phyloP scores from a whole-genome alignment of 2,113 vertebrate species.

The Pangasianodon hypophthalmus region DNA sequence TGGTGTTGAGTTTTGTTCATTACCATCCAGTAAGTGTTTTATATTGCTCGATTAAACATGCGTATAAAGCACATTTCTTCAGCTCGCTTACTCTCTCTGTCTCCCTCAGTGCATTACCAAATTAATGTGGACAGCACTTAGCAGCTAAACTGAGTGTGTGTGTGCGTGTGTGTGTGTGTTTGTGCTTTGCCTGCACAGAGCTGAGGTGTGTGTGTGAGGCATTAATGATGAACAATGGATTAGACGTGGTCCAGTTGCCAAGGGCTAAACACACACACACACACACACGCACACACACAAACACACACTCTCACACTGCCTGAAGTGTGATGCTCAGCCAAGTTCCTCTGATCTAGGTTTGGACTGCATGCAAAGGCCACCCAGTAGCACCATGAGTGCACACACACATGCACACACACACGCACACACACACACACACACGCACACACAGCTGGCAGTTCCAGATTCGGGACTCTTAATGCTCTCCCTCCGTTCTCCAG shows the following conservation, averaged over 20 bases:
- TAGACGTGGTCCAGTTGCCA: conserved; percentile 9
- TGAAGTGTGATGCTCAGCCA: background rate
- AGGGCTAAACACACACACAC: conserved; percentile 10
- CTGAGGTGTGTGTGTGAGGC: background rate
- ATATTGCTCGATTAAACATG: background rate
- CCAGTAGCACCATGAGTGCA: background rate
- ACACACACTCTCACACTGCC: background rate
- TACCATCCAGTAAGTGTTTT: background rate
- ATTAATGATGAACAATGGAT: conserved; percentile 22
- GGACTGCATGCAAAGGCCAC: background rate
- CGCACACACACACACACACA: conserved; percentile 16
- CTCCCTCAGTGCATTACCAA: conserved; percentile 1
- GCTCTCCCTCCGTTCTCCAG: conserved; percentile 30
- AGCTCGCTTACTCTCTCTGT: background rate
- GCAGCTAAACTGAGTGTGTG: conserved; percentile 20
- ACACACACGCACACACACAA: background rate
- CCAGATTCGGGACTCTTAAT: conserved; percentile 34
- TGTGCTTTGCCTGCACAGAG: background rate
- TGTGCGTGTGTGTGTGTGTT: background rate
- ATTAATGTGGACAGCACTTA: conserved; percentile 12
- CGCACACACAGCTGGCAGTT: conserved; percentile 28
- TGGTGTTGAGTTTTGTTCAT: background rate
- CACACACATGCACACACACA: background rate
- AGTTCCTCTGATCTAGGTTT: conserved; percentile 6
- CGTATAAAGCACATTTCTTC: background rate